phyloP scores from a whole-genome alignment of 2,113 vertebrate species.

The Myrmecobius fasciatus region DNA sequence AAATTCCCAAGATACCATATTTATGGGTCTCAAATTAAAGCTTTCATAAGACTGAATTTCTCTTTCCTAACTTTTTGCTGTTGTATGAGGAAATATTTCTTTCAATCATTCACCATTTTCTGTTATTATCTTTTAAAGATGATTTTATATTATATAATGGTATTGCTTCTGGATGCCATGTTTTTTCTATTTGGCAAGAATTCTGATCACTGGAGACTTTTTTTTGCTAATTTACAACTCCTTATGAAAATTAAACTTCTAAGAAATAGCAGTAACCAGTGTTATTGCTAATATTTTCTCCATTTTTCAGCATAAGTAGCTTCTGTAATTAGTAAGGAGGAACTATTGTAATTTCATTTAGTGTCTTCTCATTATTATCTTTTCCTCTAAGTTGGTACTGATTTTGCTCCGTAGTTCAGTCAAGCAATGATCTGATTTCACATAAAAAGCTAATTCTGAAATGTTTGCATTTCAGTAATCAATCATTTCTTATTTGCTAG shows the following conservation, averaged over 20 bases:
- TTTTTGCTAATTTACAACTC: neutral
- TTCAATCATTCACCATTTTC: neutral
- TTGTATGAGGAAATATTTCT: neutral
- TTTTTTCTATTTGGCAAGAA: neutral
- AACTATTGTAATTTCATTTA: too few species aligned
- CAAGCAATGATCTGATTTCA: too few species aligned
- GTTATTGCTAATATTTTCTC: neutral
- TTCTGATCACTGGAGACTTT: neutral
- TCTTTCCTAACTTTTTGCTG: slow-evolving; percentile 11
- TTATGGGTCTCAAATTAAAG: neutral
- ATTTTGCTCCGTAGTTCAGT: neutral
- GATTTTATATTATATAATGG: neutral
- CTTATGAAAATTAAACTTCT: neutral
- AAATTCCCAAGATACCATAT: slow-evolving; percentile 22
- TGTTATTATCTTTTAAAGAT: neutral
- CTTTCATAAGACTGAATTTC: slow-evolving; percentile 50
- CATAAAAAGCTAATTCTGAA: too few species aligned
- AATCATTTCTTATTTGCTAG: too few species aligned
- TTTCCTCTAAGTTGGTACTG: neutral
- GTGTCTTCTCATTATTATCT: neutral
- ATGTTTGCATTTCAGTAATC: too few species aligned
- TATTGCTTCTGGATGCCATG: neutral
- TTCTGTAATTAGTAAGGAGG: neutral
- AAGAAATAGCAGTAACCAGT: neutral
- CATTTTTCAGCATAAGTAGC: neutral